Evolutionary conservation across 1,140 invertebrate species (phyloP).

Genomic region (Panagrolaimus sp.): DNA sequence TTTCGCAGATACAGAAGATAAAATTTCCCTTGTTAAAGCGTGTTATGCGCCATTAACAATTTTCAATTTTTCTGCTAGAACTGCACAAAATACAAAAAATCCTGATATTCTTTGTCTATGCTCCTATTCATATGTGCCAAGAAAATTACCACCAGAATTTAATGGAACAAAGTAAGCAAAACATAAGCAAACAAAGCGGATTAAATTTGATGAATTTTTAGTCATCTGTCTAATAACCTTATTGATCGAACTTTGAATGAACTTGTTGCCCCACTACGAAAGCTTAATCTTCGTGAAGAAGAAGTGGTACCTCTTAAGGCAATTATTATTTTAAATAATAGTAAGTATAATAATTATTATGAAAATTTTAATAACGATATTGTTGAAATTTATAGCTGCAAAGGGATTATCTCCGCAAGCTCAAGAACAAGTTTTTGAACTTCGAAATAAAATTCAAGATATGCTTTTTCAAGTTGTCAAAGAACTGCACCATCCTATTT

Average conservation of each 20-base stretch:
- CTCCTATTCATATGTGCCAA: constrained; percentile 50
- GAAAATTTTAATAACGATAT: background rate
- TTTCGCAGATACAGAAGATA: constrained; percentile 52
- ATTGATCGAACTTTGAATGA: constrained; percentile 57
- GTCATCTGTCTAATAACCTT: constrained; percentile 56
- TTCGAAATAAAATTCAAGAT: constrained; percentile 54
- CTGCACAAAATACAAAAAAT: constrained; percentile 57
- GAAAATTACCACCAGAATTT: constrained; percentile 52
- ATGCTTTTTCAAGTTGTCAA: constrained; percentile 58
- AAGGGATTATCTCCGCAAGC: constrained; percentile 51
- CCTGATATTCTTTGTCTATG: constrained; percentile 55
- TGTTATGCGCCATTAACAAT: constrained; percentile 57
- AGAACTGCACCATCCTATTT: constrained; percentile 44
- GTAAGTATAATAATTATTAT: constrained; percentile 33
- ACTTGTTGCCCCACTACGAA: constrained; percentile 49
- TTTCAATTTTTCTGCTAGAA: constrained; percentile 57
- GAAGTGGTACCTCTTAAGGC: constrained; percentile 57
- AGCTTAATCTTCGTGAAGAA: constrained; percentile 52
- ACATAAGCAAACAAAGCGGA: constrained; percentile 4
- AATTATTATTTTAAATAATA: constrained; percentile 58
- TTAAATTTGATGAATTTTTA: constrained; percentile 30
- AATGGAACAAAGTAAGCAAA: constrained; percentile 51
- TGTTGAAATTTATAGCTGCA: constrained; percentile 39
- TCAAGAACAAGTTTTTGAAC: constrained; percentile 43
- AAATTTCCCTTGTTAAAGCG: constrained; percentile 50